phyloP scores from a whole-genome alignment of 2,888 invertebrate genomes.

The Leucania comma region DNA sequence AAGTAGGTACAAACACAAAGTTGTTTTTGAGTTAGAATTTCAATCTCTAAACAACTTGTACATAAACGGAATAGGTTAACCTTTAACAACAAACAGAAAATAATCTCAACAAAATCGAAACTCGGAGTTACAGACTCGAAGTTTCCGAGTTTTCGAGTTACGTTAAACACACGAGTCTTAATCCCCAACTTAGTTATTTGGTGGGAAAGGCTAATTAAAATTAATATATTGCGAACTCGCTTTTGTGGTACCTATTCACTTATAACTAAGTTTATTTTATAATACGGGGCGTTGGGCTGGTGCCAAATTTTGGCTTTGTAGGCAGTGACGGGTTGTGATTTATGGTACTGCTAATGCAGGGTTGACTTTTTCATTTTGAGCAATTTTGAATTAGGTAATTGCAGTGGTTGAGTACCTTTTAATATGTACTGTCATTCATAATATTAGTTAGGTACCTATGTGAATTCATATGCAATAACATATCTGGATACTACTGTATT shows the following conservation, averaged over 20 bases:
- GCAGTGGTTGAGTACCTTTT: background rate
- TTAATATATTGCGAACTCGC: constrained; percentile 72
- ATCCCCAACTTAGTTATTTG: constrained; percentile 67
- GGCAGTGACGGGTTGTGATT: constrained; percentile 59
- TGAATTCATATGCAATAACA: too few species aligned
- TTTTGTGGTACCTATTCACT: constrained; percentile 62
- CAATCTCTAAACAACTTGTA: constrained; percentile 58
- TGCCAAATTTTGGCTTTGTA: constrained; percentile 58
- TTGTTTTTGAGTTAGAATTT: constrained; percentile 59
- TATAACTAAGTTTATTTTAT: constrained; percentile 63
- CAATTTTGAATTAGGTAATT: constrained; percentile 31
- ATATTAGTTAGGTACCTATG: too few species aligned
- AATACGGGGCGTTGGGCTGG: constrained; percentile 52
- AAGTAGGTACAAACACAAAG: constrained; percentile 50
- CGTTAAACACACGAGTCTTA: constrained; percentile 65
- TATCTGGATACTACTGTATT: too few species aligned
- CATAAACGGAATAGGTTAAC: constrained; percentile 62
- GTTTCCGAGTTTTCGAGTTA: constrained; percentile 53
- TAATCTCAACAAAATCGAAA: constrained; percentile 60
- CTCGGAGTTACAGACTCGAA: constrained; percentile 39
- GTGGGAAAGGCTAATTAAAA: constrained; percentile 74
- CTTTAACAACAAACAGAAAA: constrained; percentile 65
- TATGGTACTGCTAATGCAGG: constrained; percentile 54
- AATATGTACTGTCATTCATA: background rate
- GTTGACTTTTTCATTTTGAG: constrained; percentile 51